Conservation (phyloP, 2,113 vertebrate species). For the Perca fluviatilis region DNA sequence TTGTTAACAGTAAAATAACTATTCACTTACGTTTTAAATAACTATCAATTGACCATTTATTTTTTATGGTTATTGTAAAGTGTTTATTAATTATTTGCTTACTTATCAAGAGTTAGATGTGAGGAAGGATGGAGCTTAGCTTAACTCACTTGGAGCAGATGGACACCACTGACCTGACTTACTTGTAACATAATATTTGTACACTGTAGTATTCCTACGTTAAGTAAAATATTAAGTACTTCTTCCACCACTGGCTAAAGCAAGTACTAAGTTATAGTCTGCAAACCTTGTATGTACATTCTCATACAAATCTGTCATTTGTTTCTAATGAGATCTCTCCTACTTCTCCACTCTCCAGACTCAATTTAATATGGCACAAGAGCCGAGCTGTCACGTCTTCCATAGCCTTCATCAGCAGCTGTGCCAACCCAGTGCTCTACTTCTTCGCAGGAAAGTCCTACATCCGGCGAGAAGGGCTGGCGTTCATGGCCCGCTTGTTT, state of each 20-base stretch:
- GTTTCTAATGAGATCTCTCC: not conserved
- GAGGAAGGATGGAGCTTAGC: not conserved
- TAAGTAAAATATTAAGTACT: too few species aligned
- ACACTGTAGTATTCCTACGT: not conserved
- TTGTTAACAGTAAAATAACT: too few species aligned
- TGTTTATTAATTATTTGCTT: too few species aligned
- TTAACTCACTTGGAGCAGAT: not conserved
- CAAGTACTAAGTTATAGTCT: not conserved
- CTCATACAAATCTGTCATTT: not conserved
- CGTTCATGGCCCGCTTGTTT: constrained; percentile 86
- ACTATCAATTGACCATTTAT: too few species aligned
- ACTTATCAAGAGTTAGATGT: not conserved
- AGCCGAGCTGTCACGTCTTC: constrained; percentile 74
- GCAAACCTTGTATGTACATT: not conserved
- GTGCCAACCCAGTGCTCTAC: constrained; percentile 85
- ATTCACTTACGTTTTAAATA: too few species aligned
- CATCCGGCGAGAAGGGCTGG: constrained; percentile 81
- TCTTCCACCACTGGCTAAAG: too few species aligned
- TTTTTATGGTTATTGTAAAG: too few species aligned
- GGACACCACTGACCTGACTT: not conserved
- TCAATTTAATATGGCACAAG: constrained; percentile 59
- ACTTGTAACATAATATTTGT: not conserved
- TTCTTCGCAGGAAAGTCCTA: constrained; percentile 83
- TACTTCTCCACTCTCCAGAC: constrained; percentile 50
- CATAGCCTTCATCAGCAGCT: constrained; percentile 86